Base-by-base conservation (phyloP, 64 coral and sea anemone genomes). In the Montipora cactus region DNA sequence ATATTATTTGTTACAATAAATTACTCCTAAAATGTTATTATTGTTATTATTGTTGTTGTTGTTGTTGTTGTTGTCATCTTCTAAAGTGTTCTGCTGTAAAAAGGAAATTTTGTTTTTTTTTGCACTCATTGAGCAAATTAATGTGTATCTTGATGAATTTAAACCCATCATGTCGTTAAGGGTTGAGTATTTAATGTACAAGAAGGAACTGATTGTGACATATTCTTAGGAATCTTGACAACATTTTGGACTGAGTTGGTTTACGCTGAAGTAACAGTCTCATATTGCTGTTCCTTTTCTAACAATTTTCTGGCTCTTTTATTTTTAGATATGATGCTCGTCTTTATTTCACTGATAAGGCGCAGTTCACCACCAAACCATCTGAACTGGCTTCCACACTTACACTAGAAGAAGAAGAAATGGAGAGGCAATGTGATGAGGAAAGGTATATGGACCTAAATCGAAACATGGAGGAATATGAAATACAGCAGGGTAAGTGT, bases 381-480 rank as follows among this genome's bases (percentile, higher is more conserved):
- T 58, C 59, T 88, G 55, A 69, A 28, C 6, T 70, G 45, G 67
- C 76, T 52, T 20, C 51, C 15, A 12, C 46, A 45, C 89, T 95
- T 16, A 81, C 94, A 67, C 45, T 70, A 11, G 83, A 92, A 16
- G 94, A 95, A 44, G 66, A 88, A 44, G 90, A 81, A 68, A 70
- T 92, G 2, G 90, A 95, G 77, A 87, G 61, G 52, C 70, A 21
- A 7, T 92, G 90, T 89, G 94, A 95, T 77, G 84, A 95, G 84
- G 94, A 95, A 51, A 95, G 94, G 75, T 95, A 95, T 69, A 71
- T 88, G 50, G 94, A 91, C 49, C 90, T 95, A 19, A 16, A 73
- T 16, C 55, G 22, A 46, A 73, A 95, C 58, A 59, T 87, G 47
- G 49, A 19, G 15, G 90, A 95, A 25, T 25, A 92, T 81, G 89